Base-by-base conservation (phyloP, 2,113 vertebrate genomes). In the Parus major region DNA sequence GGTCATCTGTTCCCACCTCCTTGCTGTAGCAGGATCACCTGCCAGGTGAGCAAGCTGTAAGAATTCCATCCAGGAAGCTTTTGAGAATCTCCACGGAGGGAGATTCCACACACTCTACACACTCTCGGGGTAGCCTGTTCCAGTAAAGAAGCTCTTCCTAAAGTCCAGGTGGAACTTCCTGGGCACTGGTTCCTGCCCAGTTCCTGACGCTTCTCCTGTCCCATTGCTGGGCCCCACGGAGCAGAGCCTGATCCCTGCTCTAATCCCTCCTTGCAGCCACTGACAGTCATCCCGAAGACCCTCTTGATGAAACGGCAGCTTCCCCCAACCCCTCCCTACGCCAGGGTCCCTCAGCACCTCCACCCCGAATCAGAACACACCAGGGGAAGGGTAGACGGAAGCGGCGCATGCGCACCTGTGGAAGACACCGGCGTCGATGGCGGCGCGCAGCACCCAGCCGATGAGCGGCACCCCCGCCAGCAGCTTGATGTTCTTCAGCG, bases 401-500 rank as follows among this genome's bases (percentile, higher is more conserved):
- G 7, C 8, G 4, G 52, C 92, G 84, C 96, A 71, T 91, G 93
- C 96, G 95, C 83, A 99, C 98, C 98, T 99, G 93, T 99, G 97
- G 88, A 99, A 99, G 75, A 98, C 97, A 14, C 94, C 95, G 7
- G 98, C 96, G 85, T 99, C 98, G 31, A 82, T 17, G 19, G 98
- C 98, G 16, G 98, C 98, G 59, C 98, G 97, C 92, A 99, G 94
- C 29, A 99, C 98, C 98, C 98, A 99, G 72, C 98, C 98, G 80
- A 99, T 97, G 60, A 99, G 98, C 59, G 98, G 98, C 25, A 98
- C 97, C 12, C 98, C 98, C 8, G 98, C 98, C 95, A 99, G 96
- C 84, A 90, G 96, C 96, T 98, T 99, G 91, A 99, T 99, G 95
- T 99, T 99, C 96, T 99, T 99, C 95, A 98, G 97, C 9, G 98